Conservation (phyloP, 2,113 vertebrate species). For the Brachyhypopomus gauderio region DNA sequence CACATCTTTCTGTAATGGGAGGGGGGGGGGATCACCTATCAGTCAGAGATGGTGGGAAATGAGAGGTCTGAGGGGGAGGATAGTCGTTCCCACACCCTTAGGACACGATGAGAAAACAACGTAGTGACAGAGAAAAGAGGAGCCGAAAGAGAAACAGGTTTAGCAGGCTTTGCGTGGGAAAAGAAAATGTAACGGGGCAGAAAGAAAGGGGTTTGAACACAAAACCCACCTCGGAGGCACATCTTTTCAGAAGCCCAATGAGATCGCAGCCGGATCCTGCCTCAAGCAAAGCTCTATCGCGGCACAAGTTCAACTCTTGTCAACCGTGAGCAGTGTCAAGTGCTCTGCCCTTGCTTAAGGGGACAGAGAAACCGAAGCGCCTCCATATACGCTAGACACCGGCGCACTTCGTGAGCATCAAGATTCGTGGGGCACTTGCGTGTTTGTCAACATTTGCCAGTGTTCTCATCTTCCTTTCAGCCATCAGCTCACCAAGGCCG, state of each 20-base stretch:
- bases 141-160: conserved; percentile 9
- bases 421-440: background rate
- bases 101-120: conserved; percentile 11
- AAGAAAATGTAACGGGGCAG: too few relatives aligned
- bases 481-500: conserved; percentile 21
- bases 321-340: background rate
- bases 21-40: background rate
- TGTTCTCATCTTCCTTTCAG: conserved; percentile 10
- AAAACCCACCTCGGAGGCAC: background rate
- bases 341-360: background rate
- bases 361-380: background rate
- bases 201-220: background rate
- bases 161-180: background rate
- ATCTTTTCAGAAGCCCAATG: background rate
- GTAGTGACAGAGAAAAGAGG: background rate
- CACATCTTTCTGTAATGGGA: background rate
- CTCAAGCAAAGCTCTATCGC: background rate
- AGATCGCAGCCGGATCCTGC: background rate
- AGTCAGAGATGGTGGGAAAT: conserved; percentile 28
- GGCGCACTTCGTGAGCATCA: background rate
- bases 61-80: conserved; percentile 29
- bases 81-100: conserved; percentile 18
- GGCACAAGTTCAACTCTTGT: too few relatives aligned
- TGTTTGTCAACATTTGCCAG: conserved; percentile 27
- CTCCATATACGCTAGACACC: background rate